Conservation (phyloP, 2,797 vertebrate species). For the Staurois parvus region DNA sequence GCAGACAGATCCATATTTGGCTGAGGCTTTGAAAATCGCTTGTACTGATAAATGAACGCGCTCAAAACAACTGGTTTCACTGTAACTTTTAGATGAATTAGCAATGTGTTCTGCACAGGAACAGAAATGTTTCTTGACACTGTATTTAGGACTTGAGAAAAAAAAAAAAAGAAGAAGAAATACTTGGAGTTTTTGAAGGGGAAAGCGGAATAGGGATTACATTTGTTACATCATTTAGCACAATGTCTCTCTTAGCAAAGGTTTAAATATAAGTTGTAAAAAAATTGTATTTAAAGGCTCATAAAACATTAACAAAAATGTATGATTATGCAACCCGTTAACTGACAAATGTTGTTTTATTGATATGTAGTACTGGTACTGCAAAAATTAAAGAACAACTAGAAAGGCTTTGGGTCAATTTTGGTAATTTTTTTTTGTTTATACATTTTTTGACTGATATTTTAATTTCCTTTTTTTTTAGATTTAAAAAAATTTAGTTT, state of each 20-base stretch:
- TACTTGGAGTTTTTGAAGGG: neutral
- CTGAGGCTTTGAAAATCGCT: conserved; percentile 63
- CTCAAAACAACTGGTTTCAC: conserved; percentile 61
- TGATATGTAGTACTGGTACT: too few relatives aligned
- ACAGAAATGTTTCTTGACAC: conserved; percentile 30
- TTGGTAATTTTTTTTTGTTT: too few relatives aligned
- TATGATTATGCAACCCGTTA: too few relatives aligned
- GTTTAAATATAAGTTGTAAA: neutral
- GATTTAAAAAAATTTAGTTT: too few relatives aligned
- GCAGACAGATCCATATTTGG: conserved; percentile 68
- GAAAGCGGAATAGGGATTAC: neutral
- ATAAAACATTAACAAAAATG: too few relatives aligned
- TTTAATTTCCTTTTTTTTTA: too few relatives aligned
- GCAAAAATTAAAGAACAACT: too few relatives aligned
- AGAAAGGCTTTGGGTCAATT: too few relatives aligned
- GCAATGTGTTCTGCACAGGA: conserved; percentile 51
- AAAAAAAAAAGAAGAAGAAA: conserved; percentile 11
- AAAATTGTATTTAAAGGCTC: too few relatives aligned
- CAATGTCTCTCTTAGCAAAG: neutral
- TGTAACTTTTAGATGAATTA: conserved; percentile 64
- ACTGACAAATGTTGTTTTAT: too few relatives aligned
- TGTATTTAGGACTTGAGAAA: conserved; percentile 4
- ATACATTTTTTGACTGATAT: too few relatives aligned
- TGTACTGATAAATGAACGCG: conserved; percentile 69
- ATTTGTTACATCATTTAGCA: neutral